Evolutionary conservation across 2,797 vertebrate genomes (phyloP).

Genomic region (Rhinatrema bivittatum): DNA sequence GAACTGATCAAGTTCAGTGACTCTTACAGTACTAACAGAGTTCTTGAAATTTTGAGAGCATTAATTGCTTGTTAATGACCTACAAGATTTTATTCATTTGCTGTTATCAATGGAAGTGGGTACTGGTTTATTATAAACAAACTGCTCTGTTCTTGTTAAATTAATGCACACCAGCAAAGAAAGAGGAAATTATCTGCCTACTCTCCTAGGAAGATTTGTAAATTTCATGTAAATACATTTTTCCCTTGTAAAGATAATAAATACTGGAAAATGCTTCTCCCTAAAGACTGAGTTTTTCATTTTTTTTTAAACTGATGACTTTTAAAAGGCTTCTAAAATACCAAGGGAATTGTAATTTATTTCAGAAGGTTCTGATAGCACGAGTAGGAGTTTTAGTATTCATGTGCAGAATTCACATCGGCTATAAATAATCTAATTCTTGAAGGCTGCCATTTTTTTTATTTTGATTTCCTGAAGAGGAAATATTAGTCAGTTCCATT

Average conservation of each 20-base stretch:
- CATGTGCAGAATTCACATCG: too few species aligned
- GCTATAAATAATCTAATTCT: too few species aligned
- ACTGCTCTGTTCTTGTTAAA: constrained; percentile 13
- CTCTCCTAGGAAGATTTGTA: not conserved
- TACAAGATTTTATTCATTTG: constrained; percentile 32
- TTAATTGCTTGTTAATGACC: constrained; percentile 41
- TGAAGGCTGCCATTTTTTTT: too few species aligned
- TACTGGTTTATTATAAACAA: constrained; percentile 19
- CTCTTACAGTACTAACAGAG: constrained; percentile 11
- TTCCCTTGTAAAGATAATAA: too few species aligned
- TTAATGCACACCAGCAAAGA: too few species aligned
- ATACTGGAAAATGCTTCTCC: not conserved
- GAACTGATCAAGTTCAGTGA: constrained; percentile 13
- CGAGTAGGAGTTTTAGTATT: too few species aligned
- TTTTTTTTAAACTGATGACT: not conserved
- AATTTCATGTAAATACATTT: not conserved
- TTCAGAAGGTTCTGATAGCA: too few species aligned
- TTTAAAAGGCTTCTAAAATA: not conserved
- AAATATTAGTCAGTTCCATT: too few species aligned
- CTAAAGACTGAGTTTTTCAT: not conserved
- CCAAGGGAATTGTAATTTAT: constrained; percentile 4
- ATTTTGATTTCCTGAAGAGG: too few species aligned
- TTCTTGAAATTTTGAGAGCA: constrained; percentile 24
- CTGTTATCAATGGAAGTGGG: constrained; percentile 31
- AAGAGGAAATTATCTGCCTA: not conserved